Evolutionary conservation across 2,888 invertebrate genomes (phyloP), one percentile per base, ranked within the genome.

Genomic region (Capitulum mitella): DNA sequence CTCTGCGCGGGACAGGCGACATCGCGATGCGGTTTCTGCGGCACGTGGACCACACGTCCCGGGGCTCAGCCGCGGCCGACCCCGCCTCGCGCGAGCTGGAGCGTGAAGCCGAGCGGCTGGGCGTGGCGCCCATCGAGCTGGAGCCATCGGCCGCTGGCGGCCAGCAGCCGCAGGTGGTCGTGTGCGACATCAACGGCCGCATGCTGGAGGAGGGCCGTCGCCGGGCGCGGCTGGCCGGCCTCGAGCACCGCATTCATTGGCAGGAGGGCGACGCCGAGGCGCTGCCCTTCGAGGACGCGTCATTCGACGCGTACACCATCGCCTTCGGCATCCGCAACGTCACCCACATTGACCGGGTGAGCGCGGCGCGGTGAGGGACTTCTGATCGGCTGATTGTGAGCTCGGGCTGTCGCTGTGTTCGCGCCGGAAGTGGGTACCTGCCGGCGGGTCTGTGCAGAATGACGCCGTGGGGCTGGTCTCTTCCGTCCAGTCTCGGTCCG

Each of bases 271-370:
- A 99, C 87, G 99, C 98, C 0, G 98, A 99, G 86, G 85, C 89
- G 79, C 87, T 98, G 77, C 90, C 92, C 0, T 89, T 96, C 82
- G 87, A 90, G 0, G 90, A 91, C 82, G 91, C 94, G 70, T 88
- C 89, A 54, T 98, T 91, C 86, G 93, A 92, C 81, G 95, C 95
- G 0, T 99, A 97, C 85, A 98, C 98, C 3, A 96, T 99, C 83
- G 97, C 97, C 0, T 99, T 98, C 88, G 98, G 98, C 29, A 94
- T 99, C 82, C 88, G 99, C 83, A 99, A 99, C 88, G 94, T 95
- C 82, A 97, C 97, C 0, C 93, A 93, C 84, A 89, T 97, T 79
- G 93, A 97, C 79, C 92, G 92, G 89, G 97, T 94, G 84, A 80
- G 80, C 76, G 79, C 37, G 79, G 70, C 26, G 22, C 8, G 8